Conservation (phyloP, 1,140 invertebrate genomes). For the Drosophila arawakana region DNA sequence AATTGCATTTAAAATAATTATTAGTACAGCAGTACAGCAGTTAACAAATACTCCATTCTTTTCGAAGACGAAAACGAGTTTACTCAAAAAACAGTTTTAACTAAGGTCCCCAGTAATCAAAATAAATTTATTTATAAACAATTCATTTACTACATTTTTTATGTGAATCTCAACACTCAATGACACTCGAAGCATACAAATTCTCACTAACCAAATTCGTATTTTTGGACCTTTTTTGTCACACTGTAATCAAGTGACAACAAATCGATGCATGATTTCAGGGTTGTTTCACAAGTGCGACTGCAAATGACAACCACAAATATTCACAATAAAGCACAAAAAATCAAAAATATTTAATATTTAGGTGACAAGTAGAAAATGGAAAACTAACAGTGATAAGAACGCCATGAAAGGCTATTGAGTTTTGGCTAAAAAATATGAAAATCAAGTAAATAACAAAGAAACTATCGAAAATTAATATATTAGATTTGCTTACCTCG, state of each 20-base stretch:
- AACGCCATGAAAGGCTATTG: no score
- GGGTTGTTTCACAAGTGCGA: constrained; percentile 52
- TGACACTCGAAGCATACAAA: neutral
- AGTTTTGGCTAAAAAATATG: no score
- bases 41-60: no score
- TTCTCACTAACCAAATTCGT: neutral
- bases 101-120: no score
- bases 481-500: no score
- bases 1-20: no score
- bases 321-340: constrained; percentile 38
- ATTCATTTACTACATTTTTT: neutral
- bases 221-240: constrained; percentile 14
- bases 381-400: constrained; percentile 1
- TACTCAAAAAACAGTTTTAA: no score
- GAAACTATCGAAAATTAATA: no score
- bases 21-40: no score
- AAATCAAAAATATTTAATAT: constrained; percentile 42
- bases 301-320: constrained; percentile 61
- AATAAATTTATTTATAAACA: neutral
- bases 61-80: no score
- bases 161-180: neutral
- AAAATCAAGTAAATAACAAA: no score
- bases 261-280: constrained; percentile 56
- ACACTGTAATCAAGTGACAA: constrained; percentile 27
- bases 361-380: constrained; percentile 7